Base-by-base conservation (phyloP, 1,140 invertebrate species). In the Orussus abietinus region DNA sequence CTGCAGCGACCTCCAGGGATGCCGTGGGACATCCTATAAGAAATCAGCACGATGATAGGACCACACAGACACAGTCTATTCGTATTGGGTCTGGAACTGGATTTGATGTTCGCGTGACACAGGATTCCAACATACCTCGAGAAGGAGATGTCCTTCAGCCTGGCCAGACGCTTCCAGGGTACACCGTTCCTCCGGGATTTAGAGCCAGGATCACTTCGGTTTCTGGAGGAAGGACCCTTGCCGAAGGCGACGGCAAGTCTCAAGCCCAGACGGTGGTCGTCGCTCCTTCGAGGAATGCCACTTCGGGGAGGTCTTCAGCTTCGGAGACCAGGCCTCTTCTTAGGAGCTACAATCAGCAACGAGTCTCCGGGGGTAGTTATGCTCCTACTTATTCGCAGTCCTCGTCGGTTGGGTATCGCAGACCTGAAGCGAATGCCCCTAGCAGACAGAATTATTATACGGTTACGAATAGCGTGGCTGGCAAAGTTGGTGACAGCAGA, bases 401-500 rank as follows among this genome's bases (percentile, higher is more conserved):
- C n/a, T n/a, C n/a, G n/a, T n/a, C 34, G 11, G 4, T 7, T 10
- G 21, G 9, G 11, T 36, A 20, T 38, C 35, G 6, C n/a, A 52
- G 41, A 28, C 6, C 33, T 13, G 10, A 26, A 10, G 5, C 18
- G 1, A 38, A 39, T 1, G 18, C 25, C 5, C 28, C 53, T 5
- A 34, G 49, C 0, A 69, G 64, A 45, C 53, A 60, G 13, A 69
- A 50, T 51, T 72, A 67, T 35, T 68, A 67, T 2, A 85, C 85
- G 0, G 80, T 88, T 3, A 85, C 84, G 1, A 89, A 87, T 55
- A 86, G 85, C 11, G 80, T 88, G 21, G 83, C 85, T 3, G 84
- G 86, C 10, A 81, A 80, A 47, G 70, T 84, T 33, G 78, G 81
- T 35, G 76, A 78, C 10, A 58, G 66, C 36, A 76, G 76, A 47